phyloP scores from a whole-genome alignment of 2,113 vertebrate genomes.

The Centropristis striata region DNA sequence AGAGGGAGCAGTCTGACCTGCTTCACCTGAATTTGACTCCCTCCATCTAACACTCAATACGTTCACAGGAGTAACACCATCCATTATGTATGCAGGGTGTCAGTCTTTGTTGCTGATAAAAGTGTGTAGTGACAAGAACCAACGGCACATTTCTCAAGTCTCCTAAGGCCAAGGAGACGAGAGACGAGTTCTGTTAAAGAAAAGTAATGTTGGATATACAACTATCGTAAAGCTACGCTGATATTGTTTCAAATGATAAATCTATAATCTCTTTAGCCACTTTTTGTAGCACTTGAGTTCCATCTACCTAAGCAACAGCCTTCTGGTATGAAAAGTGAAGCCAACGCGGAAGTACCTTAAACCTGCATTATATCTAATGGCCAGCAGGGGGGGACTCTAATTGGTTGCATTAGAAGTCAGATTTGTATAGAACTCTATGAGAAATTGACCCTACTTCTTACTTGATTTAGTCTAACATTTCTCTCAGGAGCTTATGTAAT shows the following conservation, averaged over 20 bases:
- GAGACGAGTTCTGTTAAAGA: background rate
- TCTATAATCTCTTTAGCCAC: background rate
- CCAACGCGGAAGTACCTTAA: too few species aligned
- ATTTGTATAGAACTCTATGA: too few species aligned
- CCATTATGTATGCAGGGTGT: slow-evolving; percentile 51
- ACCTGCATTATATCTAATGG: too few species aligned
- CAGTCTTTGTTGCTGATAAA: slow-evolving; percentile 30
- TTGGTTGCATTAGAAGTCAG: too few species aligned
- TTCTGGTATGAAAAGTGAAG: too few species aligned
- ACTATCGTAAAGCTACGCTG: background rate
- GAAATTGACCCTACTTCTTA: too few species aligned
- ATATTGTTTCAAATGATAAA: background rate
- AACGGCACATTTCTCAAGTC: slow-evolving; percentile 16
- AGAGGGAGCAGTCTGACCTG: slow-evolving; percentile 42
- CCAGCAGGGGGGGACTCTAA: too few species aligned
- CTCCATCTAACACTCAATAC: slow-evolving; percentile 46
- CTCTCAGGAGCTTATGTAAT: too few species aligned
- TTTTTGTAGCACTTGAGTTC: background rate
- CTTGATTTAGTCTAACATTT: too few species aligned
- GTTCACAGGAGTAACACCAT: slow-evolving; percentile 52
- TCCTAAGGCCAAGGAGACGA: background rate
- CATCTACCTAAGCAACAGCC: too few species aligned
- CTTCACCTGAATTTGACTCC: slow-evolving; percentile 67
- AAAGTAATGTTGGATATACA: background rate
- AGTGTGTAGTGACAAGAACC: slow-evolving; percentile 31